These are phyloP conservation scores for Mastomys coucha DNA, from an alignment of 2,113 vertebrate species.

Conservation along the genomic window DNA sequence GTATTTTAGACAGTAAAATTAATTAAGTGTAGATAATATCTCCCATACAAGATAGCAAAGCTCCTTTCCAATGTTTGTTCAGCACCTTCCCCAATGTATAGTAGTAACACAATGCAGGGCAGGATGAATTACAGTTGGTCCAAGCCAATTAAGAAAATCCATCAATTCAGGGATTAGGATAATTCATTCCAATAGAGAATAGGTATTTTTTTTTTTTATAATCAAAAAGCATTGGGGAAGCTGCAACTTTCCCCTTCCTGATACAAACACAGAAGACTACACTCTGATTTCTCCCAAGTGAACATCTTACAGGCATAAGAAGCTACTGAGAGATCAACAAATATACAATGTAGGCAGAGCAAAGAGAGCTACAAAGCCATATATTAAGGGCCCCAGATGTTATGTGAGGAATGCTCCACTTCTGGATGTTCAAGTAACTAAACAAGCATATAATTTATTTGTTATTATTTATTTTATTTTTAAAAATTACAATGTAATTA, in stretches of 20 bases:
- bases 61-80: neutral
- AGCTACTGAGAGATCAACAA: neutral
- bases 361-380: neutral
- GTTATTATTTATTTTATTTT: neutral
- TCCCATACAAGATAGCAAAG: neutral
- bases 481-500: neutral
- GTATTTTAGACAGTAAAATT: neutral
- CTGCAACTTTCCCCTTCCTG: neutral
- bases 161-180: neutral
- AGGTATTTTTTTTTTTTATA: neutral
- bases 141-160: neutral
- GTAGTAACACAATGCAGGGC: neutral
- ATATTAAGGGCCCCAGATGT: neutral
- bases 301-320: neutral
- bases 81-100: neutral
- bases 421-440: constrained; percentile 13
- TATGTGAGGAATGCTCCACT: neutral
- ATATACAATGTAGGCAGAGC: neutral
- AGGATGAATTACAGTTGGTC: neutral
- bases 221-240: neutral
- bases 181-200: neutral
- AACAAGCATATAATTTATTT: neutral
- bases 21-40: neutral
- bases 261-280: neutral
- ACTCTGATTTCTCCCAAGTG: neutral